Conservation (phyloP, 2,113 vertebrate species). For the Ranitomeya imitator region DNA sequence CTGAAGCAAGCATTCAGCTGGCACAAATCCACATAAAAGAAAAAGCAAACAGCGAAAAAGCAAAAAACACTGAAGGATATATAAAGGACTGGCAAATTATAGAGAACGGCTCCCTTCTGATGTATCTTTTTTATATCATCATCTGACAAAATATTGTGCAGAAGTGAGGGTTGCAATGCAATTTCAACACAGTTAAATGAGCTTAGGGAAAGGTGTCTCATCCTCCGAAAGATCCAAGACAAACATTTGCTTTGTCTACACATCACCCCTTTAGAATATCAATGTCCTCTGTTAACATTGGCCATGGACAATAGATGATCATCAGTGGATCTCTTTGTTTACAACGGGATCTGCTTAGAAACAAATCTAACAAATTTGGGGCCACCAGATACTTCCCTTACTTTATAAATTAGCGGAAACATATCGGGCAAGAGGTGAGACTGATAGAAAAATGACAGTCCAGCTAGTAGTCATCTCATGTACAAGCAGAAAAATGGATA, state of each 20-base stretch:
- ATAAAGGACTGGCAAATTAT: constrained; percentile 44
- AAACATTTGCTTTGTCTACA: background rate
- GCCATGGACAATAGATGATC: background rate
- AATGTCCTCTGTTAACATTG: background rate
- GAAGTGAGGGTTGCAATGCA: constrained; percentile 1
- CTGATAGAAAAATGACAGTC: too few relatives aligned
- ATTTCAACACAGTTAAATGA: constrained; percentile 8
- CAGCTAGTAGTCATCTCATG: too few relatives aligned
- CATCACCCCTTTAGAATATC: background rate
- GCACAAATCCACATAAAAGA: constrained; percentile 52
- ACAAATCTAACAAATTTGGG: background rate
- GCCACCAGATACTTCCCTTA: background rate
- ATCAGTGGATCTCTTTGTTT: background rate
- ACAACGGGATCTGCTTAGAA: background rate
- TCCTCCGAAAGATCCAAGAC: background rate
- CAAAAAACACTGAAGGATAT: constrained; percentile 42
- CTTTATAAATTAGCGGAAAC: background rate
- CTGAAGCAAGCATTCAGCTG: constrained; percentile 45
- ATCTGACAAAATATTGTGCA: constrained; percentile 53
- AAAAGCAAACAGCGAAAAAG: constrained; percentile 27
- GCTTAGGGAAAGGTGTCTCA: constrained; percentile 1
- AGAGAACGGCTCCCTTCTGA: constrained; percentile 22
- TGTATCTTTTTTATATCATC: constrained; percentile 31
- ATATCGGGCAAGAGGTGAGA: background rate
- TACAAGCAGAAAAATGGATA: too few relatives aligned